Evolutionary conservation across 2,888 invertebrate species (phyloP), one percentile per base, ranked within the genome.

Genomic region (Nomada goodeniana): DNA sequence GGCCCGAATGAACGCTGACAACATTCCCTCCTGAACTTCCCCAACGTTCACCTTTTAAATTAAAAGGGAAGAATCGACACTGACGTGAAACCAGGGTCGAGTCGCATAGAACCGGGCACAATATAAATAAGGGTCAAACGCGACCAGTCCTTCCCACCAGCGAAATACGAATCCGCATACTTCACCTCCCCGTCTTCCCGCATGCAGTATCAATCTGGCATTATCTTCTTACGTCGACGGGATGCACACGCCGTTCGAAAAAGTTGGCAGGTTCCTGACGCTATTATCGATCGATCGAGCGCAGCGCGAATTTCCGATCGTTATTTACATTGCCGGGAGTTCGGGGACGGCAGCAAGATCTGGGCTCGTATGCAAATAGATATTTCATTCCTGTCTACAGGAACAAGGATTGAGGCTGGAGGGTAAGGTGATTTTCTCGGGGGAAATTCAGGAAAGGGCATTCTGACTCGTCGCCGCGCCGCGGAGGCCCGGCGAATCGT

Each of bases 391-490:
- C 78, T 86, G 86, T 88, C 88, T 83, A 80, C 87, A 64, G 77
- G 85, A 88, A 84, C 86, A 77, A 83, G 83, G 81, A 86, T 84
- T 70, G 81, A 78, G 79, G 86, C 76, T 76, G 83, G 83, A 80
- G 87, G 86, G 80, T 87, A 86, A 88, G 88, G 83, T 88, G 88
- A 88, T 88, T 89, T 89, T 87, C 88, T 88, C 88, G 60, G 60
- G 88, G 88, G 88, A 88, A 88, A 88, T 88, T 87, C 88, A 78
- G 82, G 80, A 69, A 85, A 86, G 86, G 89, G 86, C 72, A 85
- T 76, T 83, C 82, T 61, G 85, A 80, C 83, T 81, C 81, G 64
- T 47, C 65, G 68, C 42, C 50, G 50, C 65, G 68, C 42, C 55
- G 59, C 67, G 36, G 78, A 77, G 70, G 61, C 70, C 69, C 47